Evolutionary conservation across 2,797 vertebrate species (phyloP), one percentile per base, ranked within the genome.

Genomic region (Rallus crepitans): DNA sequence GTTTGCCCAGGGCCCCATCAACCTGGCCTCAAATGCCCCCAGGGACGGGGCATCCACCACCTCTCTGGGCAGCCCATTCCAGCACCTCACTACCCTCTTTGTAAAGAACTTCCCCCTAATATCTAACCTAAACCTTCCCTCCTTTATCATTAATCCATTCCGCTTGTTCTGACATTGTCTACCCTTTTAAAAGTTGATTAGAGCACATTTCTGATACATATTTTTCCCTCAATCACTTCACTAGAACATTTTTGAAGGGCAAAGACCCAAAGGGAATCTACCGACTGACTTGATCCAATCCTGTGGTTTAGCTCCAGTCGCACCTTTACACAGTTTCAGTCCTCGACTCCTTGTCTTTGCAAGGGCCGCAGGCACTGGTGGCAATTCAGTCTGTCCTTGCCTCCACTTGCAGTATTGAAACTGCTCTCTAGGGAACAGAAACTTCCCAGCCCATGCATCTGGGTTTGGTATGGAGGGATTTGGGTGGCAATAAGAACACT

Each of bases 201-300:
- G 42, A 19, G 18, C 42, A 45, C 48, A 37, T 85, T 82, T 65
- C 64, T 72, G 27, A 39, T 25, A 40, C 1, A 0, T 42, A 5
- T 53, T 42, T 77, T 88, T 39, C 63, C 40, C 24, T 25, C 33
- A 40, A 9, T 21, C 18, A 31, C 17, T 77, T 72, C 27, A 50
- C 9, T 15, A 16, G 11, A 82, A 42, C 7, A 0, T n/a, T 78
- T 83, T 52, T 60, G 76, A 68, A 87, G 21, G 66, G 27, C n/a
- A 87, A 60, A 21, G 45, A 85, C 15, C 17, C 31, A 30, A 57
- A 68, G 30, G 31, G 25, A 39, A 42, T 9, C 10, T 61, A 37
- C 8, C 3, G 14, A 17, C 37, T 47, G 27, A 48, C 11, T 35
- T 3, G 0, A 15, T 56, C 19, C 33, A 57, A 0, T 33, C 50